Evolutionary conservation across 2,888 invertebrate species (phyloP).

Genomic region (Hirtodrosophila trivittata): DNA sequence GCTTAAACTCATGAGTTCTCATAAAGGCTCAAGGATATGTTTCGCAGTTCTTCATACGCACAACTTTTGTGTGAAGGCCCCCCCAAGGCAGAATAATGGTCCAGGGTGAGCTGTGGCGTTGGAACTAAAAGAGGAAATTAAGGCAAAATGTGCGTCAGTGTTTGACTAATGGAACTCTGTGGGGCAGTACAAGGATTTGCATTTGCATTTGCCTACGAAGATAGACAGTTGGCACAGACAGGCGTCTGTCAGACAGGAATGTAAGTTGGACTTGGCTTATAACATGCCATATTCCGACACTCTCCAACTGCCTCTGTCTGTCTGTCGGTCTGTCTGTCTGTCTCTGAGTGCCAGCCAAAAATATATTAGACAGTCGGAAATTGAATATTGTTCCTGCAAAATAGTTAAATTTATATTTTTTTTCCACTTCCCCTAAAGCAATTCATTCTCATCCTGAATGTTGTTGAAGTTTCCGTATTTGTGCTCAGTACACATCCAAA

Average conservation of each 20-base stretch:
- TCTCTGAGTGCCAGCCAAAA: constrained; percentile 52
- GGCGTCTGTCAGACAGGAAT: constrained; percentile 26
- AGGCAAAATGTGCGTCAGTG: constrained; percentile 74
- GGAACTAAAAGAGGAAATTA: constrained; percentile 71
- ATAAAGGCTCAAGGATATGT: constrained; percentile 58
- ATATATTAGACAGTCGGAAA: constrained; percentile 78
- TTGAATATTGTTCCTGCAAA: constrained; percentile 75
- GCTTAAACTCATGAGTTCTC: constrained; percentile 65
- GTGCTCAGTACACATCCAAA: constrained; percentile 3
- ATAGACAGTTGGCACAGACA: constrained; percentile 6
- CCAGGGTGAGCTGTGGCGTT: constrained; percentile 38
- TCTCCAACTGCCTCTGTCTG: constrained; percentile 5
- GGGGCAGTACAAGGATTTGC: constrained; percentile 42
- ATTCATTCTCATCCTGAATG: constrained; percentile 19
- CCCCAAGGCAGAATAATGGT: not conserved
- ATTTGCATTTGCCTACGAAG: too few species aligned
- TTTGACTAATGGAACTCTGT: constrained; percentile 74
- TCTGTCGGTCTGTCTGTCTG: constrained; percentile 23
- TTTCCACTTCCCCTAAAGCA: constrained; percentile 42
- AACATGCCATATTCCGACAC: constrained; percentile 46
- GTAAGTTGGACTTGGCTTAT: constrained; percentile 66
- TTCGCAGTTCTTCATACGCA: not conserved
- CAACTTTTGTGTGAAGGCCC: not conserved
- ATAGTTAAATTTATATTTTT: constrained; percentile 67
- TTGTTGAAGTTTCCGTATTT: constrained; percentile 47